Base-by-base conservation (phyloP, 2,888 invertebrate genomes). In the Podotricha telesiphe region DNA sequence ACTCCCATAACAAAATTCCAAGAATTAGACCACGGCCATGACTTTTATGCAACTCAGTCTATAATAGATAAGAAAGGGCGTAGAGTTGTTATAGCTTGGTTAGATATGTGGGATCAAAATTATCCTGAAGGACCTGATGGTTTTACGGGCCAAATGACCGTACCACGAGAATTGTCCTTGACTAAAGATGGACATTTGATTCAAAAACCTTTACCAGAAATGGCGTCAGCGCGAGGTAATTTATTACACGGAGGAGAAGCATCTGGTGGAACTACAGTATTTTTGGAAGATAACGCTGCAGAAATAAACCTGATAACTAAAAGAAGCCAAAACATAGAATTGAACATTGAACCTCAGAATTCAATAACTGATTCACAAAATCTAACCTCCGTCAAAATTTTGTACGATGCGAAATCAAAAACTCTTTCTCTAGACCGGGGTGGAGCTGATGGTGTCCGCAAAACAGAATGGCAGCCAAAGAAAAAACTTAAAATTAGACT, bases 21-120 rank as follows among this genome's bases (percentile, higher is more conserved):
- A 15, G 89, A 90, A 73, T 72, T 91, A 13, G 91, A 91, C 71
- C 76, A 80, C 47, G 88, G 93, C 0, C 89, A 90, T 73, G 93
- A 93, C 72, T 87, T 87, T 68, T 93, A 93, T 71, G 93, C 93
- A 2, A 86, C 91, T 1, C 92, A 93, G 76, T 84, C 88, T 2
- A 79, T 86, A 22, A 56, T 81, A 34, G 86, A 86, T 68, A 64
- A 77, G 8, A 4, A 67, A 3, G 79, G 81, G 0, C 78, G 85
- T 0, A 83, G 91, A 70, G 73, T 93, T 50, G 65, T 88, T 4
- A 75, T 93, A 4, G 90, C 87, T 13, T 93, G 93, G 93, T 73
- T 84, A 48, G 87, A 88, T 72, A 93, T 88, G 89, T 93, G 93
- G 93, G 88, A 89, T 4, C 72, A 82, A 22, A 53, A 69, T 7